These are phyloP conservation scores for Agrotis puta DNA, from an alignment of 2,888 invertebrate species.

Conservation along the genomic window DNA sequence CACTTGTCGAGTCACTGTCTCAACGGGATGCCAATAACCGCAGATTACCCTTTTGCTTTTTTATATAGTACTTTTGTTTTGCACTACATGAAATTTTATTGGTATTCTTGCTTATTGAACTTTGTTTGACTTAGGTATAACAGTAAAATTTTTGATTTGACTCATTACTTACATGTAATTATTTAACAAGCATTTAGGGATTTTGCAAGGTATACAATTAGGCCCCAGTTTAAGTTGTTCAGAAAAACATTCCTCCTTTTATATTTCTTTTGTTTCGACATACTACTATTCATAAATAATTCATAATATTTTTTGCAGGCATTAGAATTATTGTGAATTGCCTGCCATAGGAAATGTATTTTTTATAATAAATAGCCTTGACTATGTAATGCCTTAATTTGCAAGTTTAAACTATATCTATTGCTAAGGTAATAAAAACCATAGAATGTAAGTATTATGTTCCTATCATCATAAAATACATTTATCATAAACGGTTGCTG, in stretches of 20 bases:
- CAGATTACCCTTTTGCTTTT: not conserved
- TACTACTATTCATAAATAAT: conserved; percentile 4
- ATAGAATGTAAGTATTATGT: not conserved
- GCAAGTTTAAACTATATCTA: conserved; percentile 16
- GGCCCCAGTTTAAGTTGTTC: not conserved
- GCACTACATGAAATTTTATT: not conserved
- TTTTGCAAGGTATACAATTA: no score
- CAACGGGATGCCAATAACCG: not conserved
- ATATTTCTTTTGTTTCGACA: no score
- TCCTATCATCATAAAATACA: no score
- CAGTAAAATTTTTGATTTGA: no score
- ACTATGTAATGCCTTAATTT: conserved; percentile 36
- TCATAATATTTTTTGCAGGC: conserved; percentile 22
- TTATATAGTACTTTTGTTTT: conserved; percentile 1
- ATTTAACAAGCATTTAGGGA: no score
- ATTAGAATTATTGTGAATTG: conserved; percentile 24
- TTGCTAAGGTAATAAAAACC: conserved; percentile 26
- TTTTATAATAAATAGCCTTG: conserved; percentile 39
- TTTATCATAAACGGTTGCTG: no score
- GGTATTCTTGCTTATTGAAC: not conserved
- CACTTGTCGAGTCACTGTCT: conserved; percentile 17
- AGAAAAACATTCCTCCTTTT: no score
- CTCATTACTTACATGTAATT: no score
- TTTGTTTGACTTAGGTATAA: no score
- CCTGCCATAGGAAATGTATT: conserved; percentile 27